phyloP scores from a whole-genome alignment of 2,113 vertebrate species.

The Ginglymostoma cirratum region DNA sequence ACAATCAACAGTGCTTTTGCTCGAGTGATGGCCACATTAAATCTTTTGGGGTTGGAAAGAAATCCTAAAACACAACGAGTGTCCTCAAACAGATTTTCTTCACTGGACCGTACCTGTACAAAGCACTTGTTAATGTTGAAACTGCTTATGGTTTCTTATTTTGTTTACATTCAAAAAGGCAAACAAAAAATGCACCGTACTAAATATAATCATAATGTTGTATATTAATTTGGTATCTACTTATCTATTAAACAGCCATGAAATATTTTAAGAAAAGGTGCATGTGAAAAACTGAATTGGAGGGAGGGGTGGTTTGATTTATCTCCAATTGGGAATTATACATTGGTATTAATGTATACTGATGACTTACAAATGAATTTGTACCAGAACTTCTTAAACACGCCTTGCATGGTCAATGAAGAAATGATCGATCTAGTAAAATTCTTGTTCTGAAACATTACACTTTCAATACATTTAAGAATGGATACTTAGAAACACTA shows the following conservation, averaged over 20 bases:
- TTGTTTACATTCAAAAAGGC: not conserved
- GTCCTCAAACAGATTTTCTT: conserved; percentile 57
- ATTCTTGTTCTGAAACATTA: not conserved
- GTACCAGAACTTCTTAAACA: not conserved
- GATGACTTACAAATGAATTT: not conserved
- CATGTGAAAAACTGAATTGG: not conserved
- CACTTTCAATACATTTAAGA: not conserved
- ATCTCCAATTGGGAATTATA: not conserved
- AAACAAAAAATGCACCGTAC: not conserved
- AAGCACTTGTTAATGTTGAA: not conserved
- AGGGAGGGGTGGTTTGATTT: not conserved
- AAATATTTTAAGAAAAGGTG: not conserved
- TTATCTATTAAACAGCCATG: not conserved
- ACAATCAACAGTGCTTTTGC: conserved; percentile 82
- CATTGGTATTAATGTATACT: not conserved
- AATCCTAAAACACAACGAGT: conserved; percentile 68
- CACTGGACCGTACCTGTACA: conserved; percentile 77
- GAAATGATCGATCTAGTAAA: not conserved
- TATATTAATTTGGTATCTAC: not conserved
- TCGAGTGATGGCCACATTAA: conserved; percentile 87
- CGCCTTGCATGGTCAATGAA: not conserved
- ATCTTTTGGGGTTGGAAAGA: conserved; percentile 81
- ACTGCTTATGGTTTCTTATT: not conserved
- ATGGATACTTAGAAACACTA: not conserved
- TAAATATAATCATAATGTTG: not conserved